Evolutionary conservation across 2,797 vertebrate species (phyloP).

Genomic region (Galaxias olidus): DNA sequence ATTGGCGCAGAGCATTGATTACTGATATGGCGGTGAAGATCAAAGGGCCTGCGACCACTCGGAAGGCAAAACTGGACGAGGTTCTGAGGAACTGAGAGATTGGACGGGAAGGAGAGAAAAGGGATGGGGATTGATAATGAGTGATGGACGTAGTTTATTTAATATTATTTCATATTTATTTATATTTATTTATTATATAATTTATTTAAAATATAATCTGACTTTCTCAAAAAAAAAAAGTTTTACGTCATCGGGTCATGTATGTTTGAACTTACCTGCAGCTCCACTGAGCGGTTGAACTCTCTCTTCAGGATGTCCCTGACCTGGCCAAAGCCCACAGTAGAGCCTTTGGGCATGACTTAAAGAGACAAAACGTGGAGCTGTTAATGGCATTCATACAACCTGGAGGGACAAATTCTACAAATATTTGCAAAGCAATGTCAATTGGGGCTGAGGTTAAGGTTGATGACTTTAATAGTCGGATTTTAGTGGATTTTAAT

Average conservation of each 20-base stretch:
- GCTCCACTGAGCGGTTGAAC: conserved; percentile 88
- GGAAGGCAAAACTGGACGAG: conserved; percentile 85
- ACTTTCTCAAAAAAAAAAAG: too few relatives aligned
- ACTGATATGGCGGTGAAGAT: conserved; percentile 92
- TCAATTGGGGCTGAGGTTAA: too few relatives aligned
- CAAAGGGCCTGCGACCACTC: conserved; percentile 88
- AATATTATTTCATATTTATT: too few relatives aligned
- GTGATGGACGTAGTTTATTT: neutral
- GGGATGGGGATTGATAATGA: neutral
- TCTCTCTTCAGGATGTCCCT: conserved; percentile 83
- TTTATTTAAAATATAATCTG: too few relatives aligned
- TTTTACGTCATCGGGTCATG: neutral
- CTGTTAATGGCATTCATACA: neutral
- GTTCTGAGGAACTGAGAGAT: conserved; percentile 83
- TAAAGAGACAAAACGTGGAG: conserved; percentile 22
- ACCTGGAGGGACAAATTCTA: conserved; percentile 1
- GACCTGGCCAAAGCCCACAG: conserved; percentile 83
- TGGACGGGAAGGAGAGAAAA: neutral
- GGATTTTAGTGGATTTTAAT: too few relatives aligned
- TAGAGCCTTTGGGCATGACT: conserved; percentile 84
- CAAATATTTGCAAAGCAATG: neutral
- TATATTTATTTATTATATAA: too few relatives aligned
- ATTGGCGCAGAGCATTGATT: conserved; percentile 84
- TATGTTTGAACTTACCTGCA: conserved; percentile 81
- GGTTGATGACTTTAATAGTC: too few relatives aligned